A percentile compares a stretch with the other conserved stretches of the same genome.
phyloP scores from a whole-genome alignment of 2,113 vertebrate species.

The Siphamia tubifer region DNA sequence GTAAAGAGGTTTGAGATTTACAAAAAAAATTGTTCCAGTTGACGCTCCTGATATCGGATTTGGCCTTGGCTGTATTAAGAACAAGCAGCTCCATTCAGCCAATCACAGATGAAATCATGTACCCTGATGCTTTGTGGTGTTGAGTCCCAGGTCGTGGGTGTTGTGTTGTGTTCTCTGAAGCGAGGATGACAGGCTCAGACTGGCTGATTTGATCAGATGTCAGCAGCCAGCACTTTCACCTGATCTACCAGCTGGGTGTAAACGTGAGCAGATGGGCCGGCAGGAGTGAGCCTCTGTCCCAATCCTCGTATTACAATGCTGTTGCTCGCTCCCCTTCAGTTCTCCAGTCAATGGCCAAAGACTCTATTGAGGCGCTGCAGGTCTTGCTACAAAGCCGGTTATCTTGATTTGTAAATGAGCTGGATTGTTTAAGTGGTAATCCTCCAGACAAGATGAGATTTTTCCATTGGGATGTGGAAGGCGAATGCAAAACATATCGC shows the following conservation, averaged over 20 bases:
- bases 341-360: slow-evolving; percentile 31
- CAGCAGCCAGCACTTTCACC: slow-evolving; percentile 76
- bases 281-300: slow-evolving; percentile 59
- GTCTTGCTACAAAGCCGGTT: slow-evolving; percentile 43
- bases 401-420: slow-evolving; percentile 60
- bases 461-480: no score
- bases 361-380: slow-evolving; percentile 19
- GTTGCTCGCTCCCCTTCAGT: slow-evolving; percentile 34
- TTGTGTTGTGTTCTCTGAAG: slow-evolving; percentile 59
- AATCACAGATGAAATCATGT: slow-evolving; percentile 24
- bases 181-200: slow-evolving; percentile 56
- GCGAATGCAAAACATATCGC: not conserved
- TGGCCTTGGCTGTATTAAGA: no score
- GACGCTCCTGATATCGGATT: no score
- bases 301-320: slow-evolving; percentile 78
- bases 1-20: no score
- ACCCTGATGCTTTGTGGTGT: slow-evolving; percentile 10
- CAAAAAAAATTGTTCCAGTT: no score
- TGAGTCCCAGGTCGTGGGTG: slow-evolving; percentile 44
- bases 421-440: slow-evolving; percentile 42
- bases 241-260: slow-evolving; percentile 77
- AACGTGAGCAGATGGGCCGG: slow-evolving; percentile 81
- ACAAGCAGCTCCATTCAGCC: not conserved
- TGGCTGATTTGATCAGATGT: slow-evolving; percentile 67
- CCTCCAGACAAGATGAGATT: slow-evolving; percentile 7